Percentiles rank a stretch among this genome's conserved stretches.
These are phyloP conservation scores for Crioceris asparagi DNA, from an alignment of 2,888 invertebrate genomes.

Conservation along the genomic window DNA sequence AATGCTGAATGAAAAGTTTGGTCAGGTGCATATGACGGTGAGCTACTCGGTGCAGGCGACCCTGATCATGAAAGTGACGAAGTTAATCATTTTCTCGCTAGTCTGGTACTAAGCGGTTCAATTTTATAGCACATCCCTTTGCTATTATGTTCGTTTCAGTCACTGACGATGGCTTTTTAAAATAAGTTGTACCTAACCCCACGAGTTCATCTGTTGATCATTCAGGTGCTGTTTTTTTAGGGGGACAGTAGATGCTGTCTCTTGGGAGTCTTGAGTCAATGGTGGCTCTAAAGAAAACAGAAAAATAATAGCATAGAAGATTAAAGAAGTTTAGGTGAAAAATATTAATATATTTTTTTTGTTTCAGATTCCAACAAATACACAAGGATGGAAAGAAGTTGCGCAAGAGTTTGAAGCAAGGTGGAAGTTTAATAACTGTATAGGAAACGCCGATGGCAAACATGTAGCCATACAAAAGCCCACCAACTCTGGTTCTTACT, in stretches of 20 bases:
- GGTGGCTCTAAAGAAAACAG: background rate
- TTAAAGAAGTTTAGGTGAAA: background rate
- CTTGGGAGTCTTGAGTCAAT: background rate
- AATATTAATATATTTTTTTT: background rate
- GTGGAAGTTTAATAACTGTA: conserved; percentile 23
- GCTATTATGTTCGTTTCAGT: conserved; percentile 5
- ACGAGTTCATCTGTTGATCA: conserved; percentile 3
- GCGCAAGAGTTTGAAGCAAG: conserved; percentile 5
- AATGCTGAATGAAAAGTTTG: background rate
- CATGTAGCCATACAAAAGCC: conserved; percentile 26
- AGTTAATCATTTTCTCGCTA: conserved; percentile 3
- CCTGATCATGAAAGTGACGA: too few relatives aligned
- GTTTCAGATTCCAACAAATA: conserved; percentile 3
- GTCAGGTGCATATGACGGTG: background rate
- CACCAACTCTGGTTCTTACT: conserved; percentile 20
- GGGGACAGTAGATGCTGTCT: background rate
- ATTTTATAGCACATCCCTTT: conserved; percentile 7
- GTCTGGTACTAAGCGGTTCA: conserved; percentile 2
- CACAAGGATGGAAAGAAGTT: conserved; percentile 5
- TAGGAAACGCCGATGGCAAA: conserved; percentile 30
- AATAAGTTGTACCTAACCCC: conserved; percentile 5
- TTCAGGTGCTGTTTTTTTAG: background rate
- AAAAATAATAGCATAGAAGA: background rate
- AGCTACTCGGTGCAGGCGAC: too few relatives aligned
- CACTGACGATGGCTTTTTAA: conserved; percentile 3